Evolutionary conservation across 2,113 vertebrate genomes (phyloP), one percentile per base, ranked within the genome.

Genomic region (Pseudolaguvia tuberculata): DNA sequence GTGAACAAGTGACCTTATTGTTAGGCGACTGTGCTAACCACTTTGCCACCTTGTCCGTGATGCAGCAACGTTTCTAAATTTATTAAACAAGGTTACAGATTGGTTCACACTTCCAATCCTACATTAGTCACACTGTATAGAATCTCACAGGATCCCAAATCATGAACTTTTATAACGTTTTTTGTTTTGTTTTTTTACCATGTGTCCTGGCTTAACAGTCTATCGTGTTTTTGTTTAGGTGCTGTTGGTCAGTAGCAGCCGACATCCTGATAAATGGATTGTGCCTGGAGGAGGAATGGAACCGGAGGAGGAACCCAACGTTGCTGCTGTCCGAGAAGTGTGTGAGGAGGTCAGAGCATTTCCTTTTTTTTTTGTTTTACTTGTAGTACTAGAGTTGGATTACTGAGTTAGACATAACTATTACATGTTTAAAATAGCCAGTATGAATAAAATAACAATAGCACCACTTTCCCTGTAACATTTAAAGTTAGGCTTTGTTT

Each of bases 271-370:
- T 73, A 94, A 94, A 85, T 99, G 97, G 97, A 99, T 99, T 48
- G 96, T 99, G 75, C 96, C 97, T 2, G 97, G 97, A 65, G 97
- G 97, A 20, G 97, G 97, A 75, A 96, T 99, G 96, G 97, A 99
- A 87, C 97, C 97, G 0, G 94, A 98, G 67, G 97, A 99, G 86
- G 96, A 98, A 86, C 95, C 97, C 2, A 89, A 85, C 14, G 88
- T 93, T 81, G 97, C 96, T 0, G 97, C 97, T 4, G 92, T 90
- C 76, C 92, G 97, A 17, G 97, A 99, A 89, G 97, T 99, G 80
- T 99, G 95, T 78, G 97, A 99, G 69, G 97, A 99, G 96, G 90
- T 90, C 39, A n/a, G 89, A 84, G 68, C 23, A 77, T 10, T 59
- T 61, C n/a, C 35, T 59, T 23, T 5, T 20, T 14, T 27, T 51